These are phyloP conservation scores for Acromyrmex charruanus DNA, from an alignment of 1,140 invertebrate genomes.

Conservation along the genomic window DNA sequence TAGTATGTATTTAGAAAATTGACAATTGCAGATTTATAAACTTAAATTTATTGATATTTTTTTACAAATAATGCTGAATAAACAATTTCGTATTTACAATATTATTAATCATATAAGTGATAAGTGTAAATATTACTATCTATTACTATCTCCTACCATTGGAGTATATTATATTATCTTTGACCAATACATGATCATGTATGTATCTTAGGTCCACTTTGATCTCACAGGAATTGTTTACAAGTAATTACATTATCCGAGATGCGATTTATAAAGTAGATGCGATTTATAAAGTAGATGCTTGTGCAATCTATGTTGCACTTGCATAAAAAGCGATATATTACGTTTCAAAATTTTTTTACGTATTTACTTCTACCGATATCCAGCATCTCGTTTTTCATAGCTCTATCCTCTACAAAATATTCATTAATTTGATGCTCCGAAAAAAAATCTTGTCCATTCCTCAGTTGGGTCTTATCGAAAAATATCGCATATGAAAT, in stretches of 20 bases:
- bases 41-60: neutral
- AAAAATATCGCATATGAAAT: too few relatives aligned
- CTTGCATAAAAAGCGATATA: neutral
- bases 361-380: neutral
- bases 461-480: too few relatives aligned
- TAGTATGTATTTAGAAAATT: conserved; percentile 21
- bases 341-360: neutral
- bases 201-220: neutral
- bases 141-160: neutral
- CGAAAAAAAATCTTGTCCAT: too few relatives aligned
- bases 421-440: too few relatives aligned
- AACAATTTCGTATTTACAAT: neutral
- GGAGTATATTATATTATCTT: conserved; percentile 1
- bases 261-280: neutral
- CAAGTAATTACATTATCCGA: neutral
- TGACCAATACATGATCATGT: neutral
- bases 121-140: neutral
- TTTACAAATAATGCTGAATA: neutral
- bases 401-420: neutral
- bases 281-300: neutral
- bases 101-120: neutral
- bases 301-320: neutral
- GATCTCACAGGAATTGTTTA: neutral
- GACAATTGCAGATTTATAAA: neutral
- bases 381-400: neutral